phyloP scores from a whole-genome alignment of 2,113 vertebrate genomes.

The Ceyx cyanopectus region DNA sequence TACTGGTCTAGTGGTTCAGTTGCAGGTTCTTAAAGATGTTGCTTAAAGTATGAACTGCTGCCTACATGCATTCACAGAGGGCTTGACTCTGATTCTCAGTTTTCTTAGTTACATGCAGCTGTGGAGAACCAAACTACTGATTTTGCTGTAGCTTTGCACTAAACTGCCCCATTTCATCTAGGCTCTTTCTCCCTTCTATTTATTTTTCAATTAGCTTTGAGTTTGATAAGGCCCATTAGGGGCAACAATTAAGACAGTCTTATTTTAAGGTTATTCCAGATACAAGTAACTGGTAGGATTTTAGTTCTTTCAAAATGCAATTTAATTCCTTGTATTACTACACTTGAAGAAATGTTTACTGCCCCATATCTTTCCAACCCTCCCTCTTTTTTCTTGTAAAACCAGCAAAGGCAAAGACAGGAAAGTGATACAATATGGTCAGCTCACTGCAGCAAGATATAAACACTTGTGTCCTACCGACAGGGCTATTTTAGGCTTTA shows the following conservation, averaged over 20 bases:
- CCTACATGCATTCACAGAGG: background rate
- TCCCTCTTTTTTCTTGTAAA: background rate
- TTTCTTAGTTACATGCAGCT: background rate
- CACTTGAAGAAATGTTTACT: background rate
- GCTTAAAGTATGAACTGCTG: background rate
- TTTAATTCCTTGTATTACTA: background rate
- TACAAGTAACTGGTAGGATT: background rate
- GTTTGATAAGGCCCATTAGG: background rate
- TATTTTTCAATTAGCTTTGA: conserved; percentile 28
- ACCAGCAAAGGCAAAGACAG: background rate
- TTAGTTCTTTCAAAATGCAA: background rate
- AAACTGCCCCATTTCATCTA: background rate
- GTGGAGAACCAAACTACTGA: background rate
- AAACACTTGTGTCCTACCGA: conserved; percentile 50
- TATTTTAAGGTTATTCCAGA: background rate
- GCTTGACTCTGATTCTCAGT: background rate
- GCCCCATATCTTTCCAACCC: background rate
- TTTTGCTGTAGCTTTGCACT: background rate
- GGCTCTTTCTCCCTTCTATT: background rate
- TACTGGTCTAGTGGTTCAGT: background rate
- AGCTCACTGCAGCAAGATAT: conserved; percentile 13
- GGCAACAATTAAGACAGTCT: background rate
- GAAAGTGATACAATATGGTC: background rate
- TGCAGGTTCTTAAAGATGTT: background rate
- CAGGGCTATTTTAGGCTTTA: conserved; percentile 76